Percentiles rank a stretch among this genome's conserved stretches.
These are phyloP conservation scores for Dipodomys spectabilis DNA, from an alignment of 2,113 vertebrate genomes.

Conservation along the genomic window DNA sequence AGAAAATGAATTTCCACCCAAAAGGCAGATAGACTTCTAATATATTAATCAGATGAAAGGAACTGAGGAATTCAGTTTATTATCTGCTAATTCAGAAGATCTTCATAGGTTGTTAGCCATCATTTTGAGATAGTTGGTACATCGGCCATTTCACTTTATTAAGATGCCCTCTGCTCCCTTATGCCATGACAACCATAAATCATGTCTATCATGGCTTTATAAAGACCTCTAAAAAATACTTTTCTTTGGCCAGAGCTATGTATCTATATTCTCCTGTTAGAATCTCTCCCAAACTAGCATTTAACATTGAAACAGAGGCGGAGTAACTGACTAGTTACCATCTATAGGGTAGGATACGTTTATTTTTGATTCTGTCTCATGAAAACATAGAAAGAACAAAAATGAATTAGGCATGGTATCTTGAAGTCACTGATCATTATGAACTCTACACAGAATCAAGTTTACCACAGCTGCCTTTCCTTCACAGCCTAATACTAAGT, in stretches of 20 bases:
- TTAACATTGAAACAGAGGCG: background rate
- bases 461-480: background rate
- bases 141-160: background rate
- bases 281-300: background rate
- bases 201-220: background rate
- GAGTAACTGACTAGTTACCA: background rate
- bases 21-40: constrained; percentile 27
- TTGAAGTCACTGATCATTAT: constrained; percentile 6
- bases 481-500: constrained; percentile 48
- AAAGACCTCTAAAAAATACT: background rate
- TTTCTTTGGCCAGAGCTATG: background rate
- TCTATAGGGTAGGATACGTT: background rate
- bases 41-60: constrained; percentile 23
- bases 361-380: constrained; percentile 2
- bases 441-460: background rate
- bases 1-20: constrained; percentile 6
- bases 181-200: background rate
- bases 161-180: background rate
- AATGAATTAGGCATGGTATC: background rate
- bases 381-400: constrained; percentile 40
- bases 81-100: background rate
- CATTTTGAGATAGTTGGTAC: background rate
- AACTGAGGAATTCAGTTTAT: background rate
- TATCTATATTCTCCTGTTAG: background rate
- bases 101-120: background rate